Percentiles rank a stretch among this genome's conserved stretches.
phyloP scores from a whole-genome alignment of 2,113 vertebrate species.

The Equus quagga region DNA sequence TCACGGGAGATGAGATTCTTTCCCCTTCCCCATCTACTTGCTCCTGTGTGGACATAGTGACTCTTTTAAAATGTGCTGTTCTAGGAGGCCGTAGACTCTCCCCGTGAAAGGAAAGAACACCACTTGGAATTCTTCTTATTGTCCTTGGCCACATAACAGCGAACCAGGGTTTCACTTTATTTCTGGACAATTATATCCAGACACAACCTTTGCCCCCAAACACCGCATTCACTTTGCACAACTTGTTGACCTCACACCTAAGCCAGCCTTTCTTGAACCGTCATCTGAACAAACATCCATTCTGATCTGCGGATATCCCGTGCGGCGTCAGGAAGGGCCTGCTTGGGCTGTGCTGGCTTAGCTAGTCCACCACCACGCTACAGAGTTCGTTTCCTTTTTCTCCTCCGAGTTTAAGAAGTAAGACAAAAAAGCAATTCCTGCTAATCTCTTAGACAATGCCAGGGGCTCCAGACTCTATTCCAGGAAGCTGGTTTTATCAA shows the following conservation, averaged over 20 bases:
- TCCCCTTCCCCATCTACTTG: not conserved
- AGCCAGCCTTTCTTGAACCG: constrained; percentile 69
- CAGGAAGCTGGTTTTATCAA: constrained; percentile 41
- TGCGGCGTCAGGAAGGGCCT: constrained; percentile 76
- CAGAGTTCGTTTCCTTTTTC: constrained; percentile 68
- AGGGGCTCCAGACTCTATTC: not conserved
- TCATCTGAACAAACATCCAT: constrained; percentile 70
- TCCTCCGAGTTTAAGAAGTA: constrained; percentile 56
- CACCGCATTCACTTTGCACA: constrained; percentile 46
- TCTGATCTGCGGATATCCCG: constrained; percentile 80
- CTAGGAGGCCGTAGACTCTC: not conserved
- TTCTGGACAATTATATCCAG: constrained; percentile 52
- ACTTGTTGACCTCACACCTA: constrained; percentile 68
- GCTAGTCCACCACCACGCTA: not conserved
- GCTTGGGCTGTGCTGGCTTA: constrained; percentile 52
- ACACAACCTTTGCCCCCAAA: constrained; percentile 72
- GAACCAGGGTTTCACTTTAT: constrained; percentile 30
- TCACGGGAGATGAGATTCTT: not conserved
- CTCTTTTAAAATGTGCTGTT: not conserved
- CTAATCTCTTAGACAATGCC: constrained; percentile 51
- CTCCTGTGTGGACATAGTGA: not conserved
- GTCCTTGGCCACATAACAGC: not conserved
- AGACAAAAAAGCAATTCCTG: constrained; percentile 66
- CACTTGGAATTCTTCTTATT: not conserved
- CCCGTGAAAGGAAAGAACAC: not conserved